Conservation (phyloP, 2,797 vertebrate genomes). For the Malacoctenus gilli region DNA sequence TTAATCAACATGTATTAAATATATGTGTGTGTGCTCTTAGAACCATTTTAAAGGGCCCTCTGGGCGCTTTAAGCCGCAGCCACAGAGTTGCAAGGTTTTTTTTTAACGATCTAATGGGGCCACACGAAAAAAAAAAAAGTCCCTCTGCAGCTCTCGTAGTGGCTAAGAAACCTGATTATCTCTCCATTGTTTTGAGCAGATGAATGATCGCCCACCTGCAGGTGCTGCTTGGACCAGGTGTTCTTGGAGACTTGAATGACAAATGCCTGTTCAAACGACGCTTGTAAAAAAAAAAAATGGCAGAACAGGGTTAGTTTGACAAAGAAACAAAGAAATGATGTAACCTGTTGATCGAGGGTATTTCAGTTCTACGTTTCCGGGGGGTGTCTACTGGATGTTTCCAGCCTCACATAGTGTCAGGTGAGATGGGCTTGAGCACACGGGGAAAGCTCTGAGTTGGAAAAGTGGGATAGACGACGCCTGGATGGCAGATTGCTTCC, state of each 20-base stretch:
- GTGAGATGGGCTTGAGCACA: too few species aligned
- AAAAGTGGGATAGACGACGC: too few species aligned
- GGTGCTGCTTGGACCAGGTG: constrained; percentile 18
- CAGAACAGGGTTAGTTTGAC: too few species aligned
- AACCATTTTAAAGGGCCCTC: constrained; percentile 72
- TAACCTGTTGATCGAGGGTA: too few species aligned
- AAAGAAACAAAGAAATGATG: too few species aligned
- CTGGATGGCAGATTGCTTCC: too few species aligned
- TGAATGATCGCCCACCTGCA: constrained; percentile 26
- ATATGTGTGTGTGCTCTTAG: constrained; percentile 73
- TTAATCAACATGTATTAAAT: constrained; percentile 82
- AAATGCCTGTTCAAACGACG: too few species aligned
- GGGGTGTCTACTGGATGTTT: too few species aligned
- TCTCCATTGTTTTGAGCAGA: constrained; percentile 21
- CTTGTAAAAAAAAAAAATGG: too few species aligned
- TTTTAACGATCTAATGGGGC: constrained; percentile 57
- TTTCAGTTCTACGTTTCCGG: too few species aligned
- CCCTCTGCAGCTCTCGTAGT: constrained; percentile 35
- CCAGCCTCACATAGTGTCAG: too few species aligned
- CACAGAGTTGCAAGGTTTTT: constrained; percentile 59
- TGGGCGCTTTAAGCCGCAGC: constrained; percentile 63
- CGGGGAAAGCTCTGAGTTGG: too few species aligned
- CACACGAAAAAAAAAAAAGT: constrained; percentile 50
- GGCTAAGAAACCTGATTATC: constrained; percentile 40
- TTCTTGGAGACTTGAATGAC: background rate